Percentiles rank a stretch among this genome's conserved stretches.
Conservation (phyloP, 2,888 invertebrate species). For the Myopa tessellatipennis region DNA sequence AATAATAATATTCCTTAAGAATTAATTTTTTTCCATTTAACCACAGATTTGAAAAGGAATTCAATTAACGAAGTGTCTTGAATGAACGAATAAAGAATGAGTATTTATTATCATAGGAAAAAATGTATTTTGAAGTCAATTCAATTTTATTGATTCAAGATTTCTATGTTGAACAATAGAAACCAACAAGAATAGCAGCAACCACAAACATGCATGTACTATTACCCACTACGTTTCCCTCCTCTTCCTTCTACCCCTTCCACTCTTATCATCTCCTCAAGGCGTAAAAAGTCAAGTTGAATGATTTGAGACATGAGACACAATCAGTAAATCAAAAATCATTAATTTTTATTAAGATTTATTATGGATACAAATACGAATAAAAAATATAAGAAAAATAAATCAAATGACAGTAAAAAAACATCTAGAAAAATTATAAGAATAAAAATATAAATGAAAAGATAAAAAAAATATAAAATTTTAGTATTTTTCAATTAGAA, state of each 20-base stretch:
- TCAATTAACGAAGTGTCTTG: not conserved
- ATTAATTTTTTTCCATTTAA: not conserved
- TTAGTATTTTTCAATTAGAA: too few relatives aligned
- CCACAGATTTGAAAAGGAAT: not conserved
- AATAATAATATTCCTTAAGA: too few relatives aligned
- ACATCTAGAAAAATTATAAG: not conserved
- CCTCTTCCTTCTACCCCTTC: too few relatives aligned
- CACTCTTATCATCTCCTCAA: too few relatives aligned
- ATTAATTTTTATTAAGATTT: constrained; percentile 22
- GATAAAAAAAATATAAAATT: not conserved
- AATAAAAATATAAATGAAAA: not conserved
- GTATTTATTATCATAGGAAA: too few relatives aligned
- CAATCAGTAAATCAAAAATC: constrained; percentile 6
- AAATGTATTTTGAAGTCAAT: not conserved
- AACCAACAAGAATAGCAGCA: not conserved
- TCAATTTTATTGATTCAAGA: constrained; percentile 14
- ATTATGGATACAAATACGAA: not conserved
- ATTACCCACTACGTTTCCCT: too few relatives aligned
- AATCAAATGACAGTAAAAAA: not conserved
- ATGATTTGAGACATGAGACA: not conserved
- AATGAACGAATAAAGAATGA: not conserved
- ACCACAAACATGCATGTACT: too few relatives aligned
- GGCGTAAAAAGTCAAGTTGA: too few relatives aligned
- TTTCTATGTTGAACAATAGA: not conserved
- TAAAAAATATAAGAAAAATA: constrained; percentile 5